Percentiles rank a stretch among this genome's conserved stretches.
These are phyloP conservation scores for Pandemis heparana DNA, from an alignment of 2,888 invertebrate genomes.

Conservation along the genomic window DNA sequence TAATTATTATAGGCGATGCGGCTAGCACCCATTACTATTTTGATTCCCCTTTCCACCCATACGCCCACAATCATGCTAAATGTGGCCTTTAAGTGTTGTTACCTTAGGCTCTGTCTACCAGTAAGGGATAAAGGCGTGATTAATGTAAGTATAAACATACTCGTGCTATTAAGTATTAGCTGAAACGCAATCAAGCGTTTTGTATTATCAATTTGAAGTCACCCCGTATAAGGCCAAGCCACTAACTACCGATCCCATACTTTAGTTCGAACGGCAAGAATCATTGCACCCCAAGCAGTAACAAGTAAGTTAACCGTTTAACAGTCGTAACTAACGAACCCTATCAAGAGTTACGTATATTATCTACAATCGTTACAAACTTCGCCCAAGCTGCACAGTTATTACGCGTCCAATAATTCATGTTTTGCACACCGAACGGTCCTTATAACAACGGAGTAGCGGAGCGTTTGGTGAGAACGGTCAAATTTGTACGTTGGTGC, in stretches of 20 bases:
- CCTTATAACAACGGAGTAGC: slow-evolving; percentile 55
- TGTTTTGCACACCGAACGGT: slow-evolving; percentile 55
- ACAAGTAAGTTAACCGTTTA: slow-evolving; percentile 29
- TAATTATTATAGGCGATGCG: too few relatives aligned
- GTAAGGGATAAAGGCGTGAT: too few relatives aligned
- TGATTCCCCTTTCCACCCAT: too few relatives aligned
- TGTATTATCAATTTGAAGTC: too few relatives aligned
- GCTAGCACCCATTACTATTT: too few relatives aligned
- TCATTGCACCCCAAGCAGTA: slow-evolving; percentile 33
- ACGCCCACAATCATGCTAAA: too few relatives aligned
- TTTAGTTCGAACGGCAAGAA: slow-evolving; percentile 19
- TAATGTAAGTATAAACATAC: too few relatives aligned
- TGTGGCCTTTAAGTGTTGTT: too few relatives aligned
- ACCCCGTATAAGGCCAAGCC: slow-evolving; percentile 3
- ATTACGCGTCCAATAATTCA: slow-evolving; percentile 53
- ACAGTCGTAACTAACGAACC: slow-evolving; percentile 39
- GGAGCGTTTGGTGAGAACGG: slow-evolving; percentile 60
- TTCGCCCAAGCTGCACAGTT: slow-evolving; percentile 57
- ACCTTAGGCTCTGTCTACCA: too few relatives aligned
- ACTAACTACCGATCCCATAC: slow-evolving; percentile 24
- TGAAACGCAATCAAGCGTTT: too few relatives aligned
- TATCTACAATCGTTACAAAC: slow-evolving; percentile 69
- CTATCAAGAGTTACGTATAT: slow-evolving; percentile 56
- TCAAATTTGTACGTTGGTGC: slow-evolving; percentile 21
- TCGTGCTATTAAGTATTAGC: too few relatives aligned